Evolutionary conservation across 2,113 vertebrate genomes (phyloP).

Genomic region (Dromas ardeola): DNA sequence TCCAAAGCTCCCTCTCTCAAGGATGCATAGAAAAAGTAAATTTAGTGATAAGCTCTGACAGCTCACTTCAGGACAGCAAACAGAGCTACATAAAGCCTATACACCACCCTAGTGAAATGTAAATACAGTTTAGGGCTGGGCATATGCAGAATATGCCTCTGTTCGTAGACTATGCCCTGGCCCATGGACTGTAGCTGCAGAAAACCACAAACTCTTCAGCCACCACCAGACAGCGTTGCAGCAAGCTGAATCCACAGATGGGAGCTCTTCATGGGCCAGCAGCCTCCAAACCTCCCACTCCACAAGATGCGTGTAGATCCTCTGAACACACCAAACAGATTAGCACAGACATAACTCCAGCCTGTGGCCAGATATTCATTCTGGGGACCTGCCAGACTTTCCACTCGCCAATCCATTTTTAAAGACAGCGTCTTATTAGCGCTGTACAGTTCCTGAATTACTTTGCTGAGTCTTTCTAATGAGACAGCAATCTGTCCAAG

Average conservation of each 20-base stretch:
- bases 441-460: slow-evolving; percentile 30
- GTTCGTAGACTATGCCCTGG: not conserved
- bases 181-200: not conserved
- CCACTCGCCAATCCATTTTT: slow-evolving; percentile 46
- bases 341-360: slow-evolving; percentile 35
- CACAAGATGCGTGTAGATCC: not conserved
- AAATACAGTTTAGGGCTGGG: not conserved
- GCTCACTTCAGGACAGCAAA: not conserved
- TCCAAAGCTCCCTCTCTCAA: not conserved
- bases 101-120: not conserved
- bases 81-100: not conserved
- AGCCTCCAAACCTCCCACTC: not conserved
- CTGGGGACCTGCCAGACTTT: slow-evolving; percentile 31
- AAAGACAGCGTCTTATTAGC: slow-evolving; percentile 48
- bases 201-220: not conserved
- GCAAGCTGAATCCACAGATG: not conserved
- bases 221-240: not conserved
- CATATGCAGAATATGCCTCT: not conserved
- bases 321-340: slow-evolving; percentile 13
- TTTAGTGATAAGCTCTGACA: not conserved
- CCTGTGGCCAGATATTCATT: slow-evolving; percentile 26
- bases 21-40: not conserved
- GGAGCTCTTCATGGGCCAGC: slow-evolving; percentile 10
- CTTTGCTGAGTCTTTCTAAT: slow-evolving; percentile 18
- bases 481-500: slow-evolving; percentile 35